A percentile compares a stretch with the other conserved stretches of the same genome.
Evolutionary conservation across 2,888 invertebrate species (phyloP).

Genomic region (Andricus quercusramuli): DNA sequence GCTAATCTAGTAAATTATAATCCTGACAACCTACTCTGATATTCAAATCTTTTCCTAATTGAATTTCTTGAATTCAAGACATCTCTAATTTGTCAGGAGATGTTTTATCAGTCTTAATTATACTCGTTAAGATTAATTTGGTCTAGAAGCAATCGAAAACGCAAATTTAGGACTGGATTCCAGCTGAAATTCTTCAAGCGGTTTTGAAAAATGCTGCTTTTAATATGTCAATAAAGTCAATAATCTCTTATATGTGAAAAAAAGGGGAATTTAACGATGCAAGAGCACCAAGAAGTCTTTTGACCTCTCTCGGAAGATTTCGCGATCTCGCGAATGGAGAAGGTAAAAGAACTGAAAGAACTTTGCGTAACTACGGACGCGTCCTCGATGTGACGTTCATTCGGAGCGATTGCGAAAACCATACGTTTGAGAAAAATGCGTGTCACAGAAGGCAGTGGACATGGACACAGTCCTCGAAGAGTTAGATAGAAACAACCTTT

Average conservation of each 20-base stretch:
- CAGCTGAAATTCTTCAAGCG: background rate
- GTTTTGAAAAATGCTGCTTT: slow-evolving; percentile 11
- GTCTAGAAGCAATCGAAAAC: background rate
- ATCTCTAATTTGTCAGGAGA: slow-evolving; percentile 14
- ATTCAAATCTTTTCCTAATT: slow-evolving; percentile 22
- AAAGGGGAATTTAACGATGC: slow-evolving; percentile 22
- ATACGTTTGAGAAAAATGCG: slow-evolving; percentile 24
- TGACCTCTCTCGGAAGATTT: slow-evolving; percentile 34
- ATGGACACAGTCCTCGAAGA: slow-evolving; percentile 13
- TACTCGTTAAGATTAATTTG: slow-evolving; percentile 14
- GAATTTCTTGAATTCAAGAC: background rate
- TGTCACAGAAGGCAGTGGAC: slow-evolving; percentile 38
- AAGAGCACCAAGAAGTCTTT: slow-evolving; percentile 16
- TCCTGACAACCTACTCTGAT: background rate
- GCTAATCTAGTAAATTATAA: background rate
- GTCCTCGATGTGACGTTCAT: slow-evolving; percentile 32
- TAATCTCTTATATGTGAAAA: background rate
- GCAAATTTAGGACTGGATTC: slow-evolving; percentile 19
- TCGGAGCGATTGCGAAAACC: slow-evolving; percentile 30
- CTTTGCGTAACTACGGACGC: slow-evolving; percentile 36
- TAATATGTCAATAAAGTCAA: slow-evolving; percentile 28
- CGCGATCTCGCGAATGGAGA: slow-evolving; percentile 11
- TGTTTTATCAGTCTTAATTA: slow-evolving; percentile 26
- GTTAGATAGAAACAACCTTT: slow-evolving; percentile 13
- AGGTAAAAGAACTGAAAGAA: slow-evolving; percentile 26